Percentiles rank a stretch among this genome's conserved stretches.
phyloP scores from a whole-genome alignment of 2,113 vertebrate genomes.

The Anseranas semipalmata region DNA sequence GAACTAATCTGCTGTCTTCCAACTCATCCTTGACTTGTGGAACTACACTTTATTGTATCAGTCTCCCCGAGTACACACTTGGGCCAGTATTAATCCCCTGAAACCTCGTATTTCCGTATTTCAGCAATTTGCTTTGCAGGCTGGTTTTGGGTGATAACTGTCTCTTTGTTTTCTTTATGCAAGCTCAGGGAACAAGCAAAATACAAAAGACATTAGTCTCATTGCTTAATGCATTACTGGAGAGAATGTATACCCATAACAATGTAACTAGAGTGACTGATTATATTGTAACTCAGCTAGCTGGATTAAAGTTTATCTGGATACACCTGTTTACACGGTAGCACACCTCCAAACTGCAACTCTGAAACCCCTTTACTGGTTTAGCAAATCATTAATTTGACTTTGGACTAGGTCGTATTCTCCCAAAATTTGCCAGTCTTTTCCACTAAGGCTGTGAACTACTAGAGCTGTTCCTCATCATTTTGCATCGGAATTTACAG shows the following conservation, averaged over 20 bases:
- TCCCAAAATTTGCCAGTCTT: background rate
- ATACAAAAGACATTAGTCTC: background rate
- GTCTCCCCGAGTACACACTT: background rate
- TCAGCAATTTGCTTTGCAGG: background rate
- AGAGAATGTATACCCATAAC: background rate
- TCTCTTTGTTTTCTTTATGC: background rate
- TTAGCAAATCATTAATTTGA: background rate
- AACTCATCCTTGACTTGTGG: background rate
- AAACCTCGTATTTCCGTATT: accelerated
- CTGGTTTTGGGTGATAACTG: conserved; percentile 18
- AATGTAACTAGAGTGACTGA: background rate
- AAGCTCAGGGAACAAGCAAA: background rate
- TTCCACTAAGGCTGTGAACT: background rate
- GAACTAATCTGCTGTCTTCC: background rate
- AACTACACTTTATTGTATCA: background rate
- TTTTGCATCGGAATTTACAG: background rate
- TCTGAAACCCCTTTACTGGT: background rate
- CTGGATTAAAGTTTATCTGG: background rate
- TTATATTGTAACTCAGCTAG: background rate
- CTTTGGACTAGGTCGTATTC: background rate
- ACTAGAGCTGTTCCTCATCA: background rate
- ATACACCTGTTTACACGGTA: background rate
- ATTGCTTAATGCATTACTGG: background rate
- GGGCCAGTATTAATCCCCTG: background rate
- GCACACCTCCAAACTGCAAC: background rate